phyloP scores from a whole-genome alignment of 2,888 invertebrate genomes.

The Microdon myrmicae region DNA sequence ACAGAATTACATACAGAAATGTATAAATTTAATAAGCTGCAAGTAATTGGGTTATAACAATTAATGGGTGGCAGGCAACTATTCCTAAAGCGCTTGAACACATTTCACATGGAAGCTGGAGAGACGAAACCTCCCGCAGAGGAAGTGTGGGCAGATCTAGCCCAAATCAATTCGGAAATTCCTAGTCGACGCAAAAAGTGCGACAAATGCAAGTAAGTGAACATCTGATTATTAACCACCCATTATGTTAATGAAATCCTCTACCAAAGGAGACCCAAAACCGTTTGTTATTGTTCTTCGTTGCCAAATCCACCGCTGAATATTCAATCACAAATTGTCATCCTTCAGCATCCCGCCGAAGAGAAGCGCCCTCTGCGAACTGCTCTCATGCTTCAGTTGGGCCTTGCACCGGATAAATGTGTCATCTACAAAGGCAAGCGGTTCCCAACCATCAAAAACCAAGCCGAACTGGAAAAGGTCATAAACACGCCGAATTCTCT shows the following conservation, averaged over 20 bases:
- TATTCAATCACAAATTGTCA: slow-evolving; percentile 78
- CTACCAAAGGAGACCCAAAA: slow-evolving; percentile 85
- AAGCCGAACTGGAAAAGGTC: slow-evolving; percentile 72
- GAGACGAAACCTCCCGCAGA: too few relatives aligned
- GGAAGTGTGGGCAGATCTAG: slow-evolving; percentile 77
- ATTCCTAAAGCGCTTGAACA: too few relatives aligned
- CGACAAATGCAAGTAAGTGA: slow-evolving; percentile 77
- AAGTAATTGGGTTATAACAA: too few relatives aligned
- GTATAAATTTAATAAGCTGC: too few relatives aligned
- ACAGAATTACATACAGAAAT: too few relatives aligned
- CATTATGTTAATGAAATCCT: too few relatives aligned
- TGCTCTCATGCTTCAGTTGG: slow-evolving; percentile 86
- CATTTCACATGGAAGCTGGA: too few relatives aligned
- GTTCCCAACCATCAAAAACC: slow-evolving; percentile 75
- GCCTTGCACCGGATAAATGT: slow-evolving; percentile 80
- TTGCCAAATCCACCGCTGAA: slow-evolving; percentile 77
- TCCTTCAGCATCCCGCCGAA: slow-evolving; percentile 94
- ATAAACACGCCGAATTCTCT: slow-evolving; percentile 73
- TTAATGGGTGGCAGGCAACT: too few relatives aligned
- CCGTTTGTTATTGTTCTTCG: slow-evolving; percentile 91
- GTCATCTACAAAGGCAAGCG: slow-evolving; percentile 77
- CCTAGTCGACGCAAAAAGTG: slow-evolving; percentile 77
- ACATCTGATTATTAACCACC: slow-evolving; percentile 4
- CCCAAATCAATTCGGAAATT: slow-evolving; percentile 80
- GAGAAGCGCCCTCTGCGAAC: slow-evolving; percentile 89